Base-by-base conservation (phyloP, 2,888 invertebrate species). In the Prionchulus punctatus region DNA sequence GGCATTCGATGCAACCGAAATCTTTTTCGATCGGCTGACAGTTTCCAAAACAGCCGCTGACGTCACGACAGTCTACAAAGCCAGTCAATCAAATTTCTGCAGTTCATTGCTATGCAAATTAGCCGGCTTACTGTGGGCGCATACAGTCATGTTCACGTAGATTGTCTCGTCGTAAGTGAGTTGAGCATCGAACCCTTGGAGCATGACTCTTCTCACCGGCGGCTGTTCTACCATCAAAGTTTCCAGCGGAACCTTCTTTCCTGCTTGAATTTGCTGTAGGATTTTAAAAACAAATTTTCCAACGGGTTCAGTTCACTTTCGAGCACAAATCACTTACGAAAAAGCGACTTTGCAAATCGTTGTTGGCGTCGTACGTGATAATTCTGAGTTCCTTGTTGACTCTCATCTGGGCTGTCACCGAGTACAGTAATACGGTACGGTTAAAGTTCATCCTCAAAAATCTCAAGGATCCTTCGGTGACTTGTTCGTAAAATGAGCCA, bases 141-240 rank as follows among this genome's bases (percentile, higher is more conserved):
- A 49, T 15, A 49, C 30, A 7, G 50, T 49, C 7, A 49, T 30
- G 21, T 49, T 49, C 4, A 49, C 28, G 30, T 28, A 28, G 12
- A 49, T 49, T 26, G 28, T 30, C 21, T 49, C 50, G 12, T 49
- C 50, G 50, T 28, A 49, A 28, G 50, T 49, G 7, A 49, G 21
- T 28, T 49, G 50, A n/a, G 50, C 50, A 30, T 49, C 50, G 30
- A 49, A 49, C 3, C 50, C 50, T 49, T 49, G 50, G 28, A 49
- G 23, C 7, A 49, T 12, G 12, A 49, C 4, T 30, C 28, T 49
- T 4, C 28, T 30, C 12, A 49, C 21, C 3, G 23, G 15, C 3
- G 50, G 50, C 28, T 49, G 4, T 23, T 49, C 50, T 12, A 30
- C 15, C 4, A 49, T 26, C 3, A 21, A 12, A 7, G 50, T 49